These are phyloP conservation scores for Enteromius argenteus DNA, from an alignment of 2,797 vertebrate species.

Conservation along the genomic window DNA sequence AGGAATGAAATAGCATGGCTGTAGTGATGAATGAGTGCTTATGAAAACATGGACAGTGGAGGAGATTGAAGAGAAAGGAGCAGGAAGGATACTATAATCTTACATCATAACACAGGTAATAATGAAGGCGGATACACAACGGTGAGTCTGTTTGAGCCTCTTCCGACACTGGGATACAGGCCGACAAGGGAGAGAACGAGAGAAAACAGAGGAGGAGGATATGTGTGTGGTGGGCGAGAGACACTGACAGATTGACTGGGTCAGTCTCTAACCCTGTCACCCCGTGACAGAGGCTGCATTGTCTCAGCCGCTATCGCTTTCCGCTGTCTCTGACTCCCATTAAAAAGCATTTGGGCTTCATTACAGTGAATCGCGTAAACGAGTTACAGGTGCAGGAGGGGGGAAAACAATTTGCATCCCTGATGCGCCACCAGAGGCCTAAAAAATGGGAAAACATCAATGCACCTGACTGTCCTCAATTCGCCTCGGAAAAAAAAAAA, in stretches of 20 bases:
- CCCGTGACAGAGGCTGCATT: conserved; percentile 40
- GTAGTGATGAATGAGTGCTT: conserved; percentile 47
- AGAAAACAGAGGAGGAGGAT: background rate
- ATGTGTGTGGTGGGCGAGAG: background rate
- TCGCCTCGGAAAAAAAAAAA: background rate
- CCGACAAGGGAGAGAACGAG: background rate
- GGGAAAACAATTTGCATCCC: conserved; percentile 43
- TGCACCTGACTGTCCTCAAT: conserved; percentile 48
- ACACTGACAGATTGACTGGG: conserved; percentile 52
- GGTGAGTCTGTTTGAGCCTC: background rate
- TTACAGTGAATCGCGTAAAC: conserved; percentile 49
- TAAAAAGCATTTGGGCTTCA: conserved; percentile 52
- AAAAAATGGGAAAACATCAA: conserved; percentile 38
- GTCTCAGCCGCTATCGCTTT: conserved; percentile 44
- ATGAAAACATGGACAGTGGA: conserved; percentile 42
- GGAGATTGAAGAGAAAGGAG: conserved; percentile 35
- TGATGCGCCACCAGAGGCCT: conserved; percentile 37
- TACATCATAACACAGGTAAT: conserved; percentile 41
- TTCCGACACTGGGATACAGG: background rate
- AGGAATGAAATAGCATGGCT: background rate
- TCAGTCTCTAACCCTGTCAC: conserved; percentile 51
- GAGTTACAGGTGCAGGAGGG: conserved; percentile 3
- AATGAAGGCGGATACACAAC: conserved; percentile 35
- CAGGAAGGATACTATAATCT: conserved; percentile 50
- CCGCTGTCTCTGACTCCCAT: conserved; percentile 41